A percentile compares a stretch with the other conserved stretches of the same genome.
Evolutionary conservation across 53 echinoderm and acorn worm genomes (phyloP).

Genomic region (Patiria pectinifera): DNA sequence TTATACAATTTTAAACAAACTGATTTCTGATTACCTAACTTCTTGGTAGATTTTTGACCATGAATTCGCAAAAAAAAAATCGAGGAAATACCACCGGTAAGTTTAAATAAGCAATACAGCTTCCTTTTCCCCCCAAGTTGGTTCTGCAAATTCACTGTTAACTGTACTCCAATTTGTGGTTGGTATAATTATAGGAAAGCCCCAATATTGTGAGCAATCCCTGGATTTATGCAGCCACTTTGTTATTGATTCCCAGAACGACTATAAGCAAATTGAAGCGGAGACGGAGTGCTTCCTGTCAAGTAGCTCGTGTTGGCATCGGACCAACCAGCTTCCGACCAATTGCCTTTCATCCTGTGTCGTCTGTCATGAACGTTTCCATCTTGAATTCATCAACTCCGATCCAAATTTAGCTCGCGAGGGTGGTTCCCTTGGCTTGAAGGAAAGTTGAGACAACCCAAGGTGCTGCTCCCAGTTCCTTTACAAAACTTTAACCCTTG

Average conservation of each 20-base stretch:
- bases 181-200: too few relatives aligned
- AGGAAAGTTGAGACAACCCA: not conserved
- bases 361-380: slow-evolving; percentile 36
- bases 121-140: too few relatives aligned
- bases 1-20: too few relatives aligned
- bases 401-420: slow-evolving; percentile 19
- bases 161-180: too few relatives aligned
- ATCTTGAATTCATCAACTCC: slow-evolving; percentile 54
- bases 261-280: slow-evolving; percentile 37
- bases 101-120: too few relatives aligned
- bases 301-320: slow-evolving; percentile 37
- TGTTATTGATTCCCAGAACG: slow-evolving; percentile 23
- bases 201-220: slow-evolving; percentile 7
- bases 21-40: too few relatives aligned
- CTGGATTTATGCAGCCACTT: not conserved
- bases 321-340: slow-evolving; percentile 34
- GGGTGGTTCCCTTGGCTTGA: not conserved
- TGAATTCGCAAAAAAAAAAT: too few relatives aligned
- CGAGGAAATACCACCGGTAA: too few relatives aligned
- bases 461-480: not conserved
- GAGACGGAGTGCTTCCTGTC: slow-evolving; percentile 56
- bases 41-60: too few relatives aligned
- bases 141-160: too few relatives aligned
- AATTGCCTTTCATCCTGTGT: slow-evolving; percentile 53
- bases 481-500: not conserved